These are phyloP conservation scores for Ahaetulla prasina DNA, from an alignment of 2,113 vertebrate genomes.

Conservation along the genomic window DNA sequence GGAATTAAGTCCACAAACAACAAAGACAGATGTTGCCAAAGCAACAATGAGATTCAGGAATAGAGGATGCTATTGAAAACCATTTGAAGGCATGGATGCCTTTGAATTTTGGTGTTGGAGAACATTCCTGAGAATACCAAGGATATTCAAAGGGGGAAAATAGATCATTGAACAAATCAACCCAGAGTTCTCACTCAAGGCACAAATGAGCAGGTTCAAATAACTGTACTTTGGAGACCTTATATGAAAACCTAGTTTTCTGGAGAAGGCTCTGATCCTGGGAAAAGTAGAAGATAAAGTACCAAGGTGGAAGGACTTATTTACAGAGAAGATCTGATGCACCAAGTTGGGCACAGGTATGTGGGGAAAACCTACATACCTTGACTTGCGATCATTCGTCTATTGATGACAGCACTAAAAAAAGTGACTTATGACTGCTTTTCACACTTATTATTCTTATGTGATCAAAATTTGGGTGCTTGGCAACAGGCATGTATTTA, in stretches of 20 bases:
- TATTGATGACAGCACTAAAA: not conserved
- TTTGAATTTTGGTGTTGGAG: not conserved
- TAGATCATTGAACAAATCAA: not conserved
- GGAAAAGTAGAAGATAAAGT: not conserved
- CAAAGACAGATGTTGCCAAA: not conserved
- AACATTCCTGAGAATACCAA: not conserved
- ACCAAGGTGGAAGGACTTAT: not conserved
- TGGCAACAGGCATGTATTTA: not conserved
- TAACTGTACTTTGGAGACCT: not conserved
- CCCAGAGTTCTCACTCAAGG: not conserved
- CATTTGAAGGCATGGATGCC: conserved; percentile 15
- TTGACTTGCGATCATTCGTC: not conserved
- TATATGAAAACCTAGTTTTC: not conserved
- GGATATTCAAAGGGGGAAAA: not conserved
- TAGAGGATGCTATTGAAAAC: conserved; percentile 55
- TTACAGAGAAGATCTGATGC: not conserved
- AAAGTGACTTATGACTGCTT: not conserved
- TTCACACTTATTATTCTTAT: not conserved
- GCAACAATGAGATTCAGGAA: conserved; percentile 49
- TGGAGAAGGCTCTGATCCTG: not conserved
- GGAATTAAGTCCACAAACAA: not conserved
- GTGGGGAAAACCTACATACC: not conserved
- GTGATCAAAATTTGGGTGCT: not conserved
- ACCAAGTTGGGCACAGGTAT: not conserved
- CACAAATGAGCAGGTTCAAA: not conserved